Evolutionary conservation across 2,113 vertebrate species (phyloP), one percentile per base, ranked within the genome.

Genomic region (Petaurus breviceps): DNA sequence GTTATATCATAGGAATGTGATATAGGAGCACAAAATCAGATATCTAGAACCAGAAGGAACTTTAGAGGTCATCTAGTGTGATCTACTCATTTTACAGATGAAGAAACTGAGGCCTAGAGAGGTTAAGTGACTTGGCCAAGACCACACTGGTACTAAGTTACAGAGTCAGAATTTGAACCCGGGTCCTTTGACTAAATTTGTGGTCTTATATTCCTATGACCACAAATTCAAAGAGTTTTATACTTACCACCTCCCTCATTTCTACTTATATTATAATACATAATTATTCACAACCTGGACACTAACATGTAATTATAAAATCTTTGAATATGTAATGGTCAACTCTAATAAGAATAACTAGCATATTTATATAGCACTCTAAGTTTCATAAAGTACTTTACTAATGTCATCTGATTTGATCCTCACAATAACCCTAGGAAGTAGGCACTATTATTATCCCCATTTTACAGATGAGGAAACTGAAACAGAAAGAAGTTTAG

Each of bases 11-110:
- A 53, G 89, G 23, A 53, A 46, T 53, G 53, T 28, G 10, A 46
- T 8, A 26, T n/a, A 14, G 19, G 26, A 93, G 47, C 89, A 96
- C 77, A 94, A 91, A 93, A 53, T 51, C 90, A 91, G 55, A 55
- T 19, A 11, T 68, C 61, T 68, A n/a, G 31, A 37, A 3, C 37
- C n/a, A 31, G 4, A n/a, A 19, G 25, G 8, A 57, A 57, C 4
- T 68, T 37, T 37, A 31, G 57, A 68, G 57, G 3, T 68, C 57
- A 31, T 55, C 24, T 55, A 55, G 24, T 54, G 23, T 23, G 8
- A 55, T 25, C 54, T 55, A 25, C 54, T 25, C 24, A 26, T 55
- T 55, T 55, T 55, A 54, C 5, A 55, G 54, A 55, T 55, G 54
- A 55, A 55, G 24, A 26, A 55, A 55, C 54, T 55, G 54, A 55